A percentile compares a stretch with the other conserved stretches of the same genome.
Conservation (phyloP, 1,140 invertebrate species). For the Frieseomelitta varia region DNA sequence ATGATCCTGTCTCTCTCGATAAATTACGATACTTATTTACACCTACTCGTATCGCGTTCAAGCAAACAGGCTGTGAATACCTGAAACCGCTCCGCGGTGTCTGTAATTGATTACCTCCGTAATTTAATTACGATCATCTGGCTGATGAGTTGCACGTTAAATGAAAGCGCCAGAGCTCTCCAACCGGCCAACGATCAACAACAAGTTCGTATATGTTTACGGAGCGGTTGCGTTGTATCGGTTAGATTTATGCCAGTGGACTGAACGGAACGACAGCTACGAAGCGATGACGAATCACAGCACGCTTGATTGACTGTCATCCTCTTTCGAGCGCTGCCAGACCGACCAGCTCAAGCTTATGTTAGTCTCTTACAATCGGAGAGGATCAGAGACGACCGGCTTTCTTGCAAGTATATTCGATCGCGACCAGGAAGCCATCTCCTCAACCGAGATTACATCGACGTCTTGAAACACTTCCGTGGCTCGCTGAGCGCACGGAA, state of each 20-base stretch:
- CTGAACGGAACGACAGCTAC: slow-evolving; percentile 24
- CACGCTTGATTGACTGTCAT: slow-evolving; percentile 25
- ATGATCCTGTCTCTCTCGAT: slow-evolving; percentile 19
- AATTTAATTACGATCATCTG: slow-evolving; percentile 44
- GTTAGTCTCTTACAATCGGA: too few species aligned
- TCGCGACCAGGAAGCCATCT: slow-evolving; percentile 38
- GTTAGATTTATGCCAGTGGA: slow-evolving; percentile 42
- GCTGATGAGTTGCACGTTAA: slow-evolving; percentile 8
- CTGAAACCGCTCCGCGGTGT: neutral
- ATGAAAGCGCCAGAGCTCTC: slow-evolving; percentile 2
- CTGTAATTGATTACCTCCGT: slow-evolving; percentile 47
- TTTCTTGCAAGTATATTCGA: slow-evolving; percentile 42
- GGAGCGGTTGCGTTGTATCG: neutral
- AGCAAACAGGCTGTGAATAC: slow-evolving; percentile 6
- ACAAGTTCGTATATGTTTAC: slow-evolving; percentile 28
- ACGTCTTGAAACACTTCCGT: slow-evolving; percentile 53
- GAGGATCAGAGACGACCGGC: neutral
- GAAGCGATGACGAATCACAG: slow-evolving; percentile 34
- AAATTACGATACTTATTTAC: slow-evolving; percentile 46
- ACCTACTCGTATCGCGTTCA: slow-evolving; percentile 5
- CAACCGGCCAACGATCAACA: slow-evolving; percentile 5
- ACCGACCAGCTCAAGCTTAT: neutral
- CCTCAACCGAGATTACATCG: slow-evolving; percentile 44
- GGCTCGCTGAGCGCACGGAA: slow-evolving; percentile 21
- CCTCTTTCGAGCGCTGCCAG: neutral